Conservation (phyloP, 2,113 vertebrate species). For the Penelope pileata region DNA sequence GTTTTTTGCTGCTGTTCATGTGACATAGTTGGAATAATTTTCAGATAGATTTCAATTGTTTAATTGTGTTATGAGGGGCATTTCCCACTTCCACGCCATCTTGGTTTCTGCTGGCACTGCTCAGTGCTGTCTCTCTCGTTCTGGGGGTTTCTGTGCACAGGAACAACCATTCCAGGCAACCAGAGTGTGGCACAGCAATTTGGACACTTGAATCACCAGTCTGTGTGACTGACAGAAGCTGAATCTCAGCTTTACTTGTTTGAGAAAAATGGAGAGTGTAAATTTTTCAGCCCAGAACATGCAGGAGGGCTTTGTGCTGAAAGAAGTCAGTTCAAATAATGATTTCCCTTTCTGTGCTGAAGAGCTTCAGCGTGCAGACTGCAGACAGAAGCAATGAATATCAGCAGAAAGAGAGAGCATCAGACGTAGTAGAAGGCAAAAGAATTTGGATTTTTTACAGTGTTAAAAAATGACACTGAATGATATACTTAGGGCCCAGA, state of each 20-base stretch:
- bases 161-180: not conserved
- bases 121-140: too few relatives aligned
- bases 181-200: not conserved
- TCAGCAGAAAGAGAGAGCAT: not conserved
- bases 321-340: not conserved
- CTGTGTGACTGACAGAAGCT: not conserved
- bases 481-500: not conserved
- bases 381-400: not conserved
- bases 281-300: constrained; percentile 2
- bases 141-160: not conserved
- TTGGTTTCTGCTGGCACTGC: too few relatives aligned
- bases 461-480: not conserved
- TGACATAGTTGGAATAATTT: not conserved
- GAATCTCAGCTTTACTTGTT: not conserved
- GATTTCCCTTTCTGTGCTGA: not conserved
- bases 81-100: not conserved
- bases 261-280: not conserved
- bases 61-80: not conserved
- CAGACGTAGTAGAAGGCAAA: not conserved
- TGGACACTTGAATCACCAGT: not conserved
- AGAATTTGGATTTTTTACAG: not conserved
- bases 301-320: not conserved
- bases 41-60: not conserved
- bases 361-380: not conserved
- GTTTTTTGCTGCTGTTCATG: not conserved